A percentile compares a stretch with the other conserved stretches of the same genome.
Evolutionary conservation across 1,140 invertebrate species (phyloP).

Genomic region (Conopomorpha cramerella): DNA sequence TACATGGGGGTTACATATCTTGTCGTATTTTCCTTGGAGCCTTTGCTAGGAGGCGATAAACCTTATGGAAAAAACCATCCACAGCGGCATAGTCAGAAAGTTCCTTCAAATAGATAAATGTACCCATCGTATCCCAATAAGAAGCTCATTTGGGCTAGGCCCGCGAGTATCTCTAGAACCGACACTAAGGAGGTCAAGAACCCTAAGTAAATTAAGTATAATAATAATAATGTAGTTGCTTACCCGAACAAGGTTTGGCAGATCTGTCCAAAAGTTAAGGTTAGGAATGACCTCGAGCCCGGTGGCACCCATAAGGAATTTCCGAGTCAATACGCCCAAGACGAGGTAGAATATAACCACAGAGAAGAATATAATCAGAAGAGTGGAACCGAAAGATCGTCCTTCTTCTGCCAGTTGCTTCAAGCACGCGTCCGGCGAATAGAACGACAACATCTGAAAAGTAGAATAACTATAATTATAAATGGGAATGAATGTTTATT

Average conservation of each 20-base stretch:
- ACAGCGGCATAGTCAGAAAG: too few species aligned
- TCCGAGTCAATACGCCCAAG: conserved; percentile 55
- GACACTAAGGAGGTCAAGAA: too few species aligned
- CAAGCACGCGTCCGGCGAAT: conserved; percentile 38
- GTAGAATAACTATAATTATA: too few species aligned
- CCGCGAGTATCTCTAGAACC: too few species aligned
- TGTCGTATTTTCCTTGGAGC: too few species aligned
- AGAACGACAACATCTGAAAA: conserved; percentile 46
- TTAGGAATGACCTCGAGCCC: conserved; percentile 64
- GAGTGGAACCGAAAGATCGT: conserved; percentile 42
- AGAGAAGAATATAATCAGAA: conserved; percentile 52
- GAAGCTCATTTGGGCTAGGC: too few species aligned
- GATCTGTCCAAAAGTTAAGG: conserved; percentile 60
- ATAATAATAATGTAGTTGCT: conserved; percentile 5
- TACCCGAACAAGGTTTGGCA: conserved; percentile 62
- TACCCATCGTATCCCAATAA: too few species aligned
- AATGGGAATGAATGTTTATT: too few species aligned
- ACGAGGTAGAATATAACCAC: conserved; percentile 44
- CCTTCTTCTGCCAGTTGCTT: conserved; percentile 24
- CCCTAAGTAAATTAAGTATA: conserved; percentile 1
- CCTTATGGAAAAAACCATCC: too few species aligned
- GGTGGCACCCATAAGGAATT: conserved; percentile 62
- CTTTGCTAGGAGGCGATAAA: too few species aligned
- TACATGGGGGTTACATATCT: too few species aligned
- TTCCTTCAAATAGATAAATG: too few species aligned